A percentile compares a stretch with the other conserved stretches of the same genome.
These are phyloP conservation scores for Ptilorrhoa leucosticta DNA, from an alignment of 2,113 vertebrate species.

Conservation along the genomic window DNA sequence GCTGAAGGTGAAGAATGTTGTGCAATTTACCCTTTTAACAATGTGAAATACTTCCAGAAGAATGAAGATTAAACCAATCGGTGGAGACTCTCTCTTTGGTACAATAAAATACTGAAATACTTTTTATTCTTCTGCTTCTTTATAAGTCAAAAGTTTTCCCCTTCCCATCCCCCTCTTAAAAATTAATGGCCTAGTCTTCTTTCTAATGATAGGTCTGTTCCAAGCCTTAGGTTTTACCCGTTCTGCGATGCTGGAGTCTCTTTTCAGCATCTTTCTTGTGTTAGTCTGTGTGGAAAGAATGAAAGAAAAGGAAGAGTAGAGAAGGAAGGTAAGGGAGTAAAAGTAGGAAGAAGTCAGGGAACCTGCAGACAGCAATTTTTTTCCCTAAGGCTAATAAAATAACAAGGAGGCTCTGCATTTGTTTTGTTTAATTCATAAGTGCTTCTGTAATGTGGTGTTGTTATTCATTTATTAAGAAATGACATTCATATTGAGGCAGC, in stretches of 20 bases:
- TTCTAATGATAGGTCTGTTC: accelerated
- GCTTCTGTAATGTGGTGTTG: accelerated
- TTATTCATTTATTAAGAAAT: neutral
- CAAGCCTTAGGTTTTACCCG: neutral
- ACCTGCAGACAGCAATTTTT: neutral
- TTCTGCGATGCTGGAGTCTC: neutral
- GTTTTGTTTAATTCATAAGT: neutral
- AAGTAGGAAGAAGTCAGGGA: neutral
- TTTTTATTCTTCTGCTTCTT: neutral
- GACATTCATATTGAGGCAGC: neutral
- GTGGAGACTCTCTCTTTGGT: neutral
- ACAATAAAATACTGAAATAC: neutral
- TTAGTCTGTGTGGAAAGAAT: neutral
- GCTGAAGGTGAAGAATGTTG: neutral
- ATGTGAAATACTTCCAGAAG: neutral
- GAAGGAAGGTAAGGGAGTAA: neutral
- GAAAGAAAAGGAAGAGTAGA: neutral
- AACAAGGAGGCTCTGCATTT: neutral
- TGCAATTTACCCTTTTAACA: neutral
- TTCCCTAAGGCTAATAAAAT: neutral
- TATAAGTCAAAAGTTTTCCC: neutral
- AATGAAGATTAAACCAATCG: neutral
- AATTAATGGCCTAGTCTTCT: neutral
- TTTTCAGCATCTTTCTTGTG: neutral
- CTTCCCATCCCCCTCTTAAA: neutral